Evolutionary conservation across 2,888 invertebrate genomes (phyloP).

Genomic region (Metallyticus violacea): DNA sequence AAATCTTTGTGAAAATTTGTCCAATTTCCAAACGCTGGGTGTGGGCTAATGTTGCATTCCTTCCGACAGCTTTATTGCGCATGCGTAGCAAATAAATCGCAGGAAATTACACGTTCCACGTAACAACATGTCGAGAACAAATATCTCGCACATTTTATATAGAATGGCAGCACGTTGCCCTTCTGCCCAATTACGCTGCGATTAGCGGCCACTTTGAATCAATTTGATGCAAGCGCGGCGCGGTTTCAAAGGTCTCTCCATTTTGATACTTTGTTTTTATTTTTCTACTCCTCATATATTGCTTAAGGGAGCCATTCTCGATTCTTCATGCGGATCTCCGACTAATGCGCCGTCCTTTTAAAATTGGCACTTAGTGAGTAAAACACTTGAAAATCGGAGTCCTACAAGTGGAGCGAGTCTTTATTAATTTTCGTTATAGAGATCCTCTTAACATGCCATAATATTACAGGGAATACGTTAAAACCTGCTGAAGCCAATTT

Average conservation of each 20-base stretch:
- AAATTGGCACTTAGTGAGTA: neutral
- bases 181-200: conserved; percentile 21
- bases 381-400: no score
- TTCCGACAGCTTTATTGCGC: neutral
- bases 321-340: no score
- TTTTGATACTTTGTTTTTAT: neutral
- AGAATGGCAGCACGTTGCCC: neutral
- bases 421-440: neutral
- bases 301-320: neutral
- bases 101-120: neutral
- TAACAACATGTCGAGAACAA: neutral
- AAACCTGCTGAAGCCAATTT: neutral
- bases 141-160: neutral
- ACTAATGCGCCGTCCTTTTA: neutral
- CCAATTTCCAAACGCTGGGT: neutral
- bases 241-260: neutral
- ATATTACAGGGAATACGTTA: no score
- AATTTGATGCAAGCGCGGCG: conserved; percentile 7
- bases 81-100: neutral
- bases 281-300: neutral
- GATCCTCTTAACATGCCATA: neutral
- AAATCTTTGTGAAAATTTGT: neutral
- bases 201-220: conserved; percentile 28
- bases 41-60: neutral
- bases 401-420: neutral